Percentiles rank a stretch among this genome's conserved stretches.
phyloP scores from a whole-genome alignment of 2,888 invertebrate genomes.

The Automeris io region DNA sequence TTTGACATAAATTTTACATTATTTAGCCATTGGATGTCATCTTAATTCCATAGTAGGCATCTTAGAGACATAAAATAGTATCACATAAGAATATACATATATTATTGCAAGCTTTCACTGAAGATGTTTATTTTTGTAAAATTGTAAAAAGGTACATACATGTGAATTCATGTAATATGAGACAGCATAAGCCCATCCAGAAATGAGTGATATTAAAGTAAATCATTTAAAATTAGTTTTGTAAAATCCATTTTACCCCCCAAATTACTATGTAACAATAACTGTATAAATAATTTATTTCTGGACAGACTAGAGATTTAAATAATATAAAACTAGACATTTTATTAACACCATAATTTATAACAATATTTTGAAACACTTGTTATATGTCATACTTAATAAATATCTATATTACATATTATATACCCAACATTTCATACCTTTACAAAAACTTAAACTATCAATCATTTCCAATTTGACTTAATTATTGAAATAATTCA shows the following conservation, averaged over 20 bases:
- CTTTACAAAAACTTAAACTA: slow-evolving; percentile 19
- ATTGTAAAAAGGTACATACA: slow-evolving; percentile 8
- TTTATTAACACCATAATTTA: slow-evolving; percentile 17
- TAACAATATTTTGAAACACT: slow-evolving; percentile 44
- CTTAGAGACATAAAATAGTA: slow-evolving; percentile 9
- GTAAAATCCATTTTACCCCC: slow-evolving; percentile 4
- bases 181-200: slow-evolving; percentile 8
- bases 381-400: slow-evolving; percentile 66
- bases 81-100: slow-evolving; percentile 10
- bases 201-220: slow-evolving; percentile 1
- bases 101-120: slow-evolving; percentile 8
- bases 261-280: slow-evolving; percentile 4
- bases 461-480: slow-evolving; percentile 22
- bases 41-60: background rate
- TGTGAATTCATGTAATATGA: too few relatives aligned
- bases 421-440: slow-evolving; percentile 24
- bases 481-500: slow-evolving; percentile 18
- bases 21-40: background rate
- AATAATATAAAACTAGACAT: slow-evolving; percentile 56
- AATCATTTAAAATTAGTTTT: background rate
- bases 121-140: slow-evolving; percentile 6
- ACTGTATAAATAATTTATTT: background rate
- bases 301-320: slow-evolving; percentile 36
- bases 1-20: background rate
- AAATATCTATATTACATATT: slow-evolving; percentile 55